These are phyloP conservation scores for Cistogaster globosa DNA, from an alignment of 2,888 invertebrate genomes.

Conservation along the genomic window DNA sequence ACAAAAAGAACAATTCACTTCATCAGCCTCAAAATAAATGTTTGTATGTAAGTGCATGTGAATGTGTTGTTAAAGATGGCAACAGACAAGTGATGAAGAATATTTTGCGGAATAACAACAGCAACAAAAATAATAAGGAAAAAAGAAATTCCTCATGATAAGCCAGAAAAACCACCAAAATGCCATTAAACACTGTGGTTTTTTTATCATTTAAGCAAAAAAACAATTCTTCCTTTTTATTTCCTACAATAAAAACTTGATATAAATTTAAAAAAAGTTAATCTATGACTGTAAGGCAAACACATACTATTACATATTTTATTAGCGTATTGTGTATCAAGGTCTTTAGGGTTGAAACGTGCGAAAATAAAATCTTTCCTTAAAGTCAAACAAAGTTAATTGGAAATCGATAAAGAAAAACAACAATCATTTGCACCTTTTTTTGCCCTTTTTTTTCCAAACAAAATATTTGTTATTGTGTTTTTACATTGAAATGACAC, in stretches of 20 bases:
- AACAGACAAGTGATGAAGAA: conserved; percentile 42
- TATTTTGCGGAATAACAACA: not conserved
- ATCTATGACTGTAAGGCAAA: not conserved
- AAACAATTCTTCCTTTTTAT: conserved; percentile 36
- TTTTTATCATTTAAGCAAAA: conserved; percentile 23
- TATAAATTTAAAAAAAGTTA: conserved; percentile 1
- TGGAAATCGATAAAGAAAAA: conserved; percentile 51
- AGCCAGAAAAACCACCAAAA: conserved; percentile 54
- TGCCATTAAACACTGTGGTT: conserved; percentile 58
- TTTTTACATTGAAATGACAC: not conserved
- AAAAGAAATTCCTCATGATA: not conserved
- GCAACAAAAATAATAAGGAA: not conserved
- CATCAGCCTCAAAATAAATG: not conserved
- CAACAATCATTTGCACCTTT: not conserved
- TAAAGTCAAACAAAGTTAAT: conserved; percentile 53
- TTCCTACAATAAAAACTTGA: conserved; percentile 29
- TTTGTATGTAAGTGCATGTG: not conserved
- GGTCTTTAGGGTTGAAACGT: conserved; percentile 37
- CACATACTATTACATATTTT: not conserved
- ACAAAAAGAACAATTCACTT: conserved; percentile 37
- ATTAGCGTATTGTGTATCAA: not conserved
- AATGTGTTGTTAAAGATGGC: not conserved
- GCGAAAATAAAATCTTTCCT: not conserved
- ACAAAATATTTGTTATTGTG: conserved; percentile 31
- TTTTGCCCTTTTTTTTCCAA: not conserved